Percentiles rank a stretch among this genome's conserved stretches.
phyloP scores from a whole-genome alignment of 2,113 vertebrate genomes.

The Mionectes macconnelli region DNA sequence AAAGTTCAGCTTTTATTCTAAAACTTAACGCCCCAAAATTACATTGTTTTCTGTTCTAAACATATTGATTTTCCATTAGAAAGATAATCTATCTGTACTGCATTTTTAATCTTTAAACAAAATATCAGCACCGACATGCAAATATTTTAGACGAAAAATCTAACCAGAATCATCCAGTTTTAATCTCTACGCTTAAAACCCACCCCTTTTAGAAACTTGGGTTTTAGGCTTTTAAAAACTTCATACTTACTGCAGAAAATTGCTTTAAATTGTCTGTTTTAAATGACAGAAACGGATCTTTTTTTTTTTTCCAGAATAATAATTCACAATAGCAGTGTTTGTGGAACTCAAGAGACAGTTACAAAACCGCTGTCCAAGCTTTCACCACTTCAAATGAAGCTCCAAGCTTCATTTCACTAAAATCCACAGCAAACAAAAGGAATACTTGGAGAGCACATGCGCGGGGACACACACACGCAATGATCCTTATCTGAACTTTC shows the following conservation, averaged over 20 bases:
- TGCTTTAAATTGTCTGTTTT: background rate
- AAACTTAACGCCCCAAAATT: background rate
- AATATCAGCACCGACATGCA: background rate
- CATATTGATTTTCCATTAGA: background rate
- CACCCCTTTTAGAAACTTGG: background rate
- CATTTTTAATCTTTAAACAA: background rate
- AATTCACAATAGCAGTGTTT: background rate
- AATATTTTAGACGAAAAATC: background rate
- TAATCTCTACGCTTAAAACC: background rate
- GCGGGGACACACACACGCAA: background rate
- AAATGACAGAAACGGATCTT: background rate
- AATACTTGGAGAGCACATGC: background rate
- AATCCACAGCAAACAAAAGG: background rate
- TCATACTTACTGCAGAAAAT: background rate
- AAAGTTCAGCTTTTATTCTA: background rate
- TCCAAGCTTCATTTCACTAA: background rate
- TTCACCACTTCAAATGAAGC: background rate
- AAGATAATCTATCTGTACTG: background rate
- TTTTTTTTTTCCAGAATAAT: background rate
- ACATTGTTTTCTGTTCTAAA: background rate
- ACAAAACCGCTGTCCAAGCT: background rate
- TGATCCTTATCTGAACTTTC: background rate
- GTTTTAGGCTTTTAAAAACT: background rate
- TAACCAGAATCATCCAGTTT: background rate
- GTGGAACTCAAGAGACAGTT: background rate